Evolutionary conservation across 1,140 invertebrate species (phyloP), one percentile per base, ranked within the genome.

Genomic region (Anastrepha obliqua): DNA sequence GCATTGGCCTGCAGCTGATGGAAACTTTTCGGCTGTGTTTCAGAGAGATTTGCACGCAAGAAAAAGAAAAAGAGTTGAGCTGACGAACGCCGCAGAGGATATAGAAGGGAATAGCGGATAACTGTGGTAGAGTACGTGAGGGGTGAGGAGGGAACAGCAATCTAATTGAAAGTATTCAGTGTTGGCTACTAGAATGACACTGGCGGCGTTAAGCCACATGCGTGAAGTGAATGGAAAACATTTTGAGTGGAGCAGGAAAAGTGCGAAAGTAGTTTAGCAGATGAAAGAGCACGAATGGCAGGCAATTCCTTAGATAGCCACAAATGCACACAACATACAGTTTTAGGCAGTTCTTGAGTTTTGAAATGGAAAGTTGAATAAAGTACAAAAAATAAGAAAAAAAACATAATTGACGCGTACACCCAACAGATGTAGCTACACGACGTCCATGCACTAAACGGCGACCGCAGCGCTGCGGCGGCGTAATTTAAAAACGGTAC

Each of bases 111-210:
- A n/a, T 62, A 17, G 60, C 13, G 15, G 17, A 3, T 5, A 62
- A 13, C 5, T 5, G 15, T 17, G 15, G 11, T 29, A 15, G 65
- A 9, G 15, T 44, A 1, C 39, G 15, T 44, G 65, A 6, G 9
- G 29, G 1, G 29, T 70, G 65, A 11, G 13, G 42, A 74, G 39
- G 5, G 15, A 0, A 47, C 1, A 15, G 42, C 1, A 47, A 44
- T 13, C 42, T 39, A 42, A 74, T 74, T 74, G 67, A 47, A 74
- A 74, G 64, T n/a, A 29, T 65, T 65, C 20, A 65, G 67, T 74
- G 39, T 44, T 47, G 67, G 13, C 13, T 47, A 42, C 42, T 74
- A 17, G 15, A 17, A 42, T 74, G 11, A 74, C 67, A 44, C 67
- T 17, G 67, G 8, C 42, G 42, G 13, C 67, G 42, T 70, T 44